Percentiles rank a stretch among this genome's conserved stretches.
Conservation (phyloP, 1,140 invertebrate genomes). For the Zaprionus davidi region DNA sequence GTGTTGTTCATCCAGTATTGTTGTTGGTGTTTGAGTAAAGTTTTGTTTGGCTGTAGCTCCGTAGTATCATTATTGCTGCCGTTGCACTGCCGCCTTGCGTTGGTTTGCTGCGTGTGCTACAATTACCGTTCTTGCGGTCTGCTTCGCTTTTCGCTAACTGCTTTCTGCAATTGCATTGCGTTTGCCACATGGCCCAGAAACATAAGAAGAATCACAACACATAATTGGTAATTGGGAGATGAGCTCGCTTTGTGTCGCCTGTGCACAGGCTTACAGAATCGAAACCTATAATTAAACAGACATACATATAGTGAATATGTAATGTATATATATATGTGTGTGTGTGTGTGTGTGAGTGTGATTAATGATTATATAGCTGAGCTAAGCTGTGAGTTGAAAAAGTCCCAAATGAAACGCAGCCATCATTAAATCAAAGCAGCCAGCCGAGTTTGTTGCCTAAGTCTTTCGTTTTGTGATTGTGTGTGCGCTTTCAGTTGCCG, state of each 20-base stretch:
- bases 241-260: constrained; percentile 28
- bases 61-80: constrained; percentile 10
- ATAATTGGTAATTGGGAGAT: constrained; percentile 57
- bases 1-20: constrained; percentile 11
- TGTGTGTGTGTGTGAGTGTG: constrained; percentile 53
- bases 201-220: constrained; percentile 11
- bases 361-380: constrained; percentile 69
- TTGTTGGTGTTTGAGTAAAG: constrained; percentile 3
- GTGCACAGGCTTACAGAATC: constrained; percentile 2
- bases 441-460: constrained; percentile 73
- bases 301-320: constrained; percentile 4
- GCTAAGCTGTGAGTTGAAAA: constrained; percentile 33
- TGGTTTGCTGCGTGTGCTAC: constrained; percentile 55
- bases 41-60: neutral
- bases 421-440: constrained; percentile 68
- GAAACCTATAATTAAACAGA: constrained; percentile 40
- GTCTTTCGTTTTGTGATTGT: constrained; percentile 65
- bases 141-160: constrained; percentile 19
- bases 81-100: constrained; percentile 23
- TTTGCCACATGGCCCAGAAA: constrained; percentile 61
- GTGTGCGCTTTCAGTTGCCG: constrained; percentile 35
- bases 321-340: constrained; percentile 39
- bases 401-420: constrained; percentile 57
- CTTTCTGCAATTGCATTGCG: constrained; percentile 56
- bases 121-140: constrained; percentile 70